Evolutionary conservation across 2,888 invertebrate genomes (phyloP), one percentile per base, ranked within the genome.

Genomic region (Calameuta idolon): DNA sequence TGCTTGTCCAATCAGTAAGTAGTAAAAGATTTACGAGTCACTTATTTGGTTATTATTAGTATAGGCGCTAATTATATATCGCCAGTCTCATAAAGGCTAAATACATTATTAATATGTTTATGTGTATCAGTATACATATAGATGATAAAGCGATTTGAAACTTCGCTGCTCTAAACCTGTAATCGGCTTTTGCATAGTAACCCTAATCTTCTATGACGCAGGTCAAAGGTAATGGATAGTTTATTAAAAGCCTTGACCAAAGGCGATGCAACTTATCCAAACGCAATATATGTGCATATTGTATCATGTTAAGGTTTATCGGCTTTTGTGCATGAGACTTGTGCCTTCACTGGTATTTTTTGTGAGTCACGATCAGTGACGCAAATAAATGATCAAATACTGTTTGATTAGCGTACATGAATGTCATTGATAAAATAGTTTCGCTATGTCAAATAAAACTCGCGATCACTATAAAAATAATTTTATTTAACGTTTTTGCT

Each of bases 401-500:
- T 55, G 55, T 23, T 55, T 9, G 2, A 55, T 55, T 9, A 55
- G 15, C 23, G 9, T 55, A 1, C 23, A 55, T 55, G 55, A 55
- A 55, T 55, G 9, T 55, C 4, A 34, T 33, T 11, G 4, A 33
- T 3, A 71, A 71, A 33, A 30, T 69, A 69, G 2, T 9, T 12
- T 31, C 15, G 2, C 5, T 34, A 33, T 5, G 3, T 31, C 31
- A 71, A 23, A 31, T 31, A 34, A 74, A 35, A 35, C 35, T 15
- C n/a, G 11, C 12, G 37, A 15, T 74, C 23, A 34, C 3, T 74
- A 74, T n/a, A 74, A 74, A 74, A 74, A 74, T 74, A 74, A n/a
- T 15, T 74, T 74, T 74, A 74, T 74, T 74, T 55, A 1, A 23
- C 23, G 23, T 1, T 55, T 55, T 40, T 15, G 40, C 15, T 40